Percentiles rank a stretch among this genome's conserved stretches.
Evolutionary conservation across 2,888 invertebrate species (phyloP).

Genomic region (Laothoe populi): DNA sequence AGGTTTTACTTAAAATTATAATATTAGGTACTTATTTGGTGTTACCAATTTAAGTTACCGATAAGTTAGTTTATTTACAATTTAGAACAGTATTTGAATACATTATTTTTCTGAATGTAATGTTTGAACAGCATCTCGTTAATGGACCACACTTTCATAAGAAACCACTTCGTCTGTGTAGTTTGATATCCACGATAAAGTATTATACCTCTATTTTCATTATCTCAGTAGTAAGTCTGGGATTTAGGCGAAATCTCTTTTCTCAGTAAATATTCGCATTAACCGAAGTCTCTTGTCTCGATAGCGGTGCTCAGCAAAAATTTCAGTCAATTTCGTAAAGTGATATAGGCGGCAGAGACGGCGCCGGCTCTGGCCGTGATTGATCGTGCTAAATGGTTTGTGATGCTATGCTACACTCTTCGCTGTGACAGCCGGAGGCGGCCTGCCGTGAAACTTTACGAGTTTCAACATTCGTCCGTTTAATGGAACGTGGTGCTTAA

Average conservation of each 20-base stretch:
- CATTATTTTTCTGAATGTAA: no score
- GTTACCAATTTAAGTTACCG: no score
- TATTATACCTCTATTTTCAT: constrained; percentile 1
- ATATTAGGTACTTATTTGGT: no score
- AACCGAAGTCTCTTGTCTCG: constrained; percentile 21
- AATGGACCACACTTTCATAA: no score
- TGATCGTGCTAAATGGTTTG: constrained; percentile 74
- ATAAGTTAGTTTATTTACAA: no score
- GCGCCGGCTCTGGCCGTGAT: constrained; percentile 58
- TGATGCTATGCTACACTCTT: constrained; percentile 50
- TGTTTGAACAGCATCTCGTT: no score
- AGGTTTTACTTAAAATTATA: background rate
- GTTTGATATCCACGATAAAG: background rate
- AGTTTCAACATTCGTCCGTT: constrained; percentile 38
- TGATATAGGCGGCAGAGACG: constrained; percentile 62
- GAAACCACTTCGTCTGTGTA: background rate
- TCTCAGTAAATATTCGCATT: constrained; percentile 22
- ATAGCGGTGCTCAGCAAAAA: constrained; percentile 52
- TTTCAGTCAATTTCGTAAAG: constrained; percentile 66
- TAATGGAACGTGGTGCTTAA: constrained; percentile 19
- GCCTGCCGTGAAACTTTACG: constrained; percentile 67
- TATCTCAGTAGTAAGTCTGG: constrained; percentile 35
- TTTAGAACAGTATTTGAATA: no score
- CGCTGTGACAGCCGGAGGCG: constrained; percentile 54
- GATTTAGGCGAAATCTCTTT: constrained; percentile 21